Evolutionary conservation across 2,113 vertebrate species (phyloP), one percentile per base, ranked within the genome.

Genomic region (Sterrhoptilus dennistouni): DNA sequence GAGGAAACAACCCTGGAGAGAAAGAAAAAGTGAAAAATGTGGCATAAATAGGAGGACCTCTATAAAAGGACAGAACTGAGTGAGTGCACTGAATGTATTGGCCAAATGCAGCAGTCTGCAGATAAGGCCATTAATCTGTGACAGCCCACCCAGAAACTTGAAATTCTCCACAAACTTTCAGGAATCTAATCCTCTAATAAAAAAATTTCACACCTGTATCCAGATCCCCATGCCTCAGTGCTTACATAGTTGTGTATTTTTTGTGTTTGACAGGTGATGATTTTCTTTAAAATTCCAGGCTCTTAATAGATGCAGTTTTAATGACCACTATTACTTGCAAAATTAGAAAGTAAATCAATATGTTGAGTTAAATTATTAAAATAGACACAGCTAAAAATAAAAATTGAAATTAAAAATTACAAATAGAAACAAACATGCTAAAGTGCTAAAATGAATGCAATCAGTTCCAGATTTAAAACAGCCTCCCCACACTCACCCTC

Each of bases 1-100:
- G 64, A 74, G 38, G 52, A 89, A 93, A 93, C 60, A 81, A 36
- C 75, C 72, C 59, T 95, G 86, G 52, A 90, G 65, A 68, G 64
- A 95, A 90, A 92, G n/a, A 35, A 87, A 92, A 90, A 91, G 52
- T 1, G 1, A 60, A 78, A 93, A 92, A 60, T 25, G 59, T 19
- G 44, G 27, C 69, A 78, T 78, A 52, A 87, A 89, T 60, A 82
- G 35, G 42, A 29, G 59, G 66, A 75, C 64, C 56, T 89, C 95
- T 97, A 91, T 95, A 95, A 96, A 95, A 95, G 94, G 95, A 60
- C 56, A 92, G 72, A 96, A 93, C 60, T 63, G 64, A 95, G 35
- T 47, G 61, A 76, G 33, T 33, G 12, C 29, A 23, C 38, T 59
- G 68, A 89, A 63, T 5, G 1, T 63, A 54, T 56, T 83, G 45